Evolutionary conservation across 2,888 invertebrate species (phyloP).

Genomic region (Trilocha varians): DNA sequence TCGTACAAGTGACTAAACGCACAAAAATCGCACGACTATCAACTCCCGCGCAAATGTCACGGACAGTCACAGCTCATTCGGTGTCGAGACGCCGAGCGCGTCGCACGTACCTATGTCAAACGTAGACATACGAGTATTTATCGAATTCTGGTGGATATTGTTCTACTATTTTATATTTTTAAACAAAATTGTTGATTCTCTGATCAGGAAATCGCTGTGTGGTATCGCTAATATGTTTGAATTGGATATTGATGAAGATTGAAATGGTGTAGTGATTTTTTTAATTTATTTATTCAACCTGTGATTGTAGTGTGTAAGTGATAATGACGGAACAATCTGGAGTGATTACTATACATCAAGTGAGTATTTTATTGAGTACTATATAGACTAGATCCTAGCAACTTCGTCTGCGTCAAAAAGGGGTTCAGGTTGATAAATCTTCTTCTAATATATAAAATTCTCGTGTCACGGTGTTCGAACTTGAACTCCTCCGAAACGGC

Average conservation of each 20-base stretch:
- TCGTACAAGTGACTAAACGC: too few species aligned
- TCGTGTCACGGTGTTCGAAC: too few species aligned
- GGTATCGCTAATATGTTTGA: constrained; percentile 31
- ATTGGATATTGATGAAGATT: constrained; percentile 42
- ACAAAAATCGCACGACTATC: constrained; percentile 24
- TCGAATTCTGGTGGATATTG: constrained; percentile 45
- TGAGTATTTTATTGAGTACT: constrained; percentile 23
- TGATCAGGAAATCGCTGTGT: constrained; percentile 27
- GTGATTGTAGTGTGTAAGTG: constrained; percentile 44
- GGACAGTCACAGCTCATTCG: constrained; percentile 30
- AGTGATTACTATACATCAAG: constrained; percentile 57
- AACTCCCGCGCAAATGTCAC: constrained; percentile 21
- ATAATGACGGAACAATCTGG: constrained; percentile 46
- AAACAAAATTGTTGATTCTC: constrained; percentile 43
- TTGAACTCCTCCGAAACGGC: too few species aligned
- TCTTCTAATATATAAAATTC: too few species aligned
- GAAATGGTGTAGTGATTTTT: constrained; percentile 16
- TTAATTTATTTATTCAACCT: constrained; percentile 56
- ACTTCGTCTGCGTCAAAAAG: too few species aligned
- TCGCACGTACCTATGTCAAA: constrained; percentile 33
- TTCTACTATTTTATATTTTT: constrained; percentile 54
- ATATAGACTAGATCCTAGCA: too few species aligned
- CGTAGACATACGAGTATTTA: constrained; percentile 37
- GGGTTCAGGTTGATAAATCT: too few species aligned
- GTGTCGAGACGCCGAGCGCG: constrained; percentile 25